Conservation (phyloP, 2,888 invertebrate species). For the Leptarthrus brevirostris region DNA sequence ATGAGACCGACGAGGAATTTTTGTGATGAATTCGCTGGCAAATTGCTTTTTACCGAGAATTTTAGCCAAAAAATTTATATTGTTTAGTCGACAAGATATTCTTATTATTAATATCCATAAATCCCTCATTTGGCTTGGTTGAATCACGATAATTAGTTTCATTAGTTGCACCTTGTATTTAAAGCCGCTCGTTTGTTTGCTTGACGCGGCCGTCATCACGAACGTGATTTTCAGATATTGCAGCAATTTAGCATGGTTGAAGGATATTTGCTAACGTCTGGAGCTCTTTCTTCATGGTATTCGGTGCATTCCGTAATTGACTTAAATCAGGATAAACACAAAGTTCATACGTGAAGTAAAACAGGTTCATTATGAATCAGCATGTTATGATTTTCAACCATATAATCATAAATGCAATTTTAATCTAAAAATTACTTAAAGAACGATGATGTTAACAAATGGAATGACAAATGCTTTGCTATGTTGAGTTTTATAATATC, state of each 20-base stretch:
- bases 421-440: too few relatives aligned
- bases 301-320: constrained; percentile 29
- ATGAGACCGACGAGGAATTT: background rate
- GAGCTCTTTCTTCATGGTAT: constrained; percentile 24
- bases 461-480: too few relatives aligned
- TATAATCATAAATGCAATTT: too few relatives aligned
- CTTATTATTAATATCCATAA: background rate
- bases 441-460: too few relatives aligned
- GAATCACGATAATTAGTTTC: constrained; percentile 36
- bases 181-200: constrained; percentile 21
- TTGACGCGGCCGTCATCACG: constrained; percentile 22
- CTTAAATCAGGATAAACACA: constrained; percentile 20
- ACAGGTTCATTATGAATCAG: too few relatives aligned
- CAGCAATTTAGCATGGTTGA: constrained; percentile 43
- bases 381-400: too few relatives aligned
- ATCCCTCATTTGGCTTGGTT: constrained; percentile 8
- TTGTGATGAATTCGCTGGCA: constrained; percentile 9
- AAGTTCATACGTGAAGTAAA: too few relatives aligned
- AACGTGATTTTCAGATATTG: constrained; percentile 43
- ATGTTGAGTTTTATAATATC: too few relatives aligned
- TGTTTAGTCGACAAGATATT: too few relatives aligned
- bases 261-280: constrained; percentile 41
- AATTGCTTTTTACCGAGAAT: background rate
- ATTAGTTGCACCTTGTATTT: constrained; percentile 28
- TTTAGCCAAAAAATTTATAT: background rate